Percentiles rank a stretch among this genome's conserved stretches.
Conservation (phyloP, 2,797 vertebrate genomes). For the Pipistrellus pygmaeus region DNA sequence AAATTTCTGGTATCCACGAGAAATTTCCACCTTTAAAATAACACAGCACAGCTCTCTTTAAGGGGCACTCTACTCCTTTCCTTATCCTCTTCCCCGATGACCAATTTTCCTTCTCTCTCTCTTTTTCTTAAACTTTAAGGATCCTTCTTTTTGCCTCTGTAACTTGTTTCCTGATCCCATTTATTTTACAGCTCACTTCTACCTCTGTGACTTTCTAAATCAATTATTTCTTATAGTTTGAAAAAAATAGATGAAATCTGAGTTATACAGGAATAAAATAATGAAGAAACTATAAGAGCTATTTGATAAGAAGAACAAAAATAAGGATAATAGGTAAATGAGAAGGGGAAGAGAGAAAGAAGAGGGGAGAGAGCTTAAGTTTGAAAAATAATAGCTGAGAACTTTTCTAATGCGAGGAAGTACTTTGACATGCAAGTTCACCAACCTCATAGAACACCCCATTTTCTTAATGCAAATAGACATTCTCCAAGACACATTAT, state of each 20-base stretch:
- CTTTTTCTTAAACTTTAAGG: too few species aligned
- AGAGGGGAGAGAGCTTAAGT: neutral
- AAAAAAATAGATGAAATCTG: neutral
- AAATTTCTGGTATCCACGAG: too few species aligned
- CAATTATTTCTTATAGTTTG: too few species aligned
- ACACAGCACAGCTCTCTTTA: too few species aligned
- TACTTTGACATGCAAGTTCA: neutral
- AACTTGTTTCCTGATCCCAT: too few species aligned
- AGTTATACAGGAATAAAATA: neutral
- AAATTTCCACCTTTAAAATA: too few species aligned
- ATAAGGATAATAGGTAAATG: neutral
- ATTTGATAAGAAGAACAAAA: neutral
- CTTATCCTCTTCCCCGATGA: too few species aligned
- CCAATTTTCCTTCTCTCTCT: too few species aligned
- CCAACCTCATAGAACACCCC: neutral
- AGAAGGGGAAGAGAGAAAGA: neutral
- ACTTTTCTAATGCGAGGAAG: neutral
- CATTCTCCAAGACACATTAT: neutral
- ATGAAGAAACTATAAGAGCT: neutral
- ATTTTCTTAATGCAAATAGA: neutral
- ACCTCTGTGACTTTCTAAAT: too few species aligned
- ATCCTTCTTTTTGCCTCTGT: too few species aligned
- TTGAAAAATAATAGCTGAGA: neutral
- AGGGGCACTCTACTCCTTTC: too few species aligned
- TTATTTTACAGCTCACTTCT: too few species aligned